Conservation (phyloP, 2,797 vertebrate genomes). For the Falco rusticolus region DNA sequence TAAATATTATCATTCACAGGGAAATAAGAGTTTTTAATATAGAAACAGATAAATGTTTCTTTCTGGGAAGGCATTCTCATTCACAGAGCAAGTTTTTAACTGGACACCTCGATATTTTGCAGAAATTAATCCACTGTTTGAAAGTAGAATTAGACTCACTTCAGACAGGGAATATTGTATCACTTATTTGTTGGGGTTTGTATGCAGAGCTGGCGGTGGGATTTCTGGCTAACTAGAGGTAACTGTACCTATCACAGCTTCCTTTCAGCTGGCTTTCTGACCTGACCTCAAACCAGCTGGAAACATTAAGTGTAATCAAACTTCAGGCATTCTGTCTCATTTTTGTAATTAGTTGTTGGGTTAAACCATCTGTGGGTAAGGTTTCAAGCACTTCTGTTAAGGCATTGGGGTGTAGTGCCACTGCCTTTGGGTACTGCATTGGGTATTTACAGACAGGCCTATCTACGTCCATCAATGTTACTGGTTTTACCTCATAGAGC, state of each 20-base stretch:
- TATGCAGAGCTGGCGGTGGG: not conserved
- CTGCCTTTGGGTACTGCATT: not conserved
- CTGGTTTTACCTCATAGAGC: not conserved
- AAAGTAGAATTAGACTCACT: not conserved
- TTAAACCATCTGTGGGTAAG: not conserved
- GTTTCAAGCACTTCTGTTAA: not conserved
- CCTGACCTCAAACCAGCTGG: not conserved
- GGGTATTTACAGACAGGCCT: not conserved
- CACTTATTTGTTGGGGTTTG: not conserved
- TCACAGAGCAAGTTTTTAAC: not conserved
- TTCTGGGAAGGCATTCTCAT: not conserved
- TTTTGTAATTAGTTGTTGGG: not conserved
- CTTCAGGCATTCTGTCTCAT: not conserved
- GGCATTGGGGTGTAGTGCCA: not conserved
- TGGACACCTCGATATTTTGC: not conserved
- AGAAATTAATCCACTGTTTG: not conserved
- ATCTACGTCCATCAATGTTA: not conserved
- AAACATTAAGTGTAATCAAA: not conserved
- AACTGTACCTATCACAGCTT: not conserved
- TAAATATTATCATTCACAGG: not conserved
- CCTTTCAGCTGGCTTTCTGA: not conserved
- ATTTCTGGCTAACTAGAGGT: not conserved
- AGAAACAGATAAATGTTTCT: not conserved
- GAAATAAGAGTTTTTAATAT: not conserved
- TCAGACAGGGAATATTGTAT: not conserved